Percentiles rank a stretch among this genome's conserved stretches.
Evolutionary conservation across 2,113 vertebrate species (phyloP).

Genomic region (Micronycteris hirsuta): DNA sequence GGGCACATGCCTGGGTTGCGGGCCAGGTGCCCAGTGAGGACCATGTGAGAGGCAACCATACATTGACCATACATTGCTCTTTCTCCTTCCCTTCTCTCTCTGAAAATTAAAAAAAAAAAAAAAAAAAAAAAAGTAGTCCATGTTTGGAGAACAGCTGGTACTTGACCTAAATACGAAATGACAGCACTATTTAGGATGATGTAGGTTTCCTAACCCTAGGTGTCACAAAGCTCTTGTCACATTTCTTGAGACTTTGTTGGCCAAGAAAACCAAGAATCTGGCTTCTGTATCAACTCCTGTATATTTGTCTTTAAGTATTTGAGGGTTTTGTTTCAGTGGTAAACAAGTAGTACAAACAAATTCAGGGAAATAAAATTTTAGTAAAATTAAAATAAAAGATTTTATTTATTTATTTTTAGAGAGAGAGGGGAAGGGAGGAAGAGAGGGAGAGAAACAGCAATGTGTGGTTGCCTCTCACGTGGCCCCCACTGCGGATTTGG

Average conservation of each 20-base stretch:
- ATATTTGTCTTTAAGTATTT: constrained; percentile 26
- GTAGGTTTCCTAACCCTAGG: background rate
- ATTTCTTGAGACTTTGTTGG: background rate
- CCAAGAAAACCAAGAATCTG: background rate
- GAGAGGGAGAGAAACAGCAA: background rate
- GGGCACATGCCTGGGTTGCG: too few relatives aligned
- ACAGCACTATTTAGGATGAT: background rate
- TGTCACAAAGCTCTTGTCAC: background rate
- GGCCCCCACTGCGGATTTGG: too few relatives aligned
- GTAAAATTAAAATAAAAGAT: background rate
- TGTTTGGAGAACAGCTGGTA: background rate
- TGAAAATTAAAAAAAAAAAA: too few relatives aligned
- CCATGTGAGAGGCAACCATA: too few relatives aligned
- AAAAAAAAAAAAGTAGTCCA: background rate
- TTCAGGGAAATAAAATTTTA: background rate
- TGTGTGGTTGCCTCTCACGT: too few relatives aligned
- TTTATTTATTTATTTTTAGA: background rate
- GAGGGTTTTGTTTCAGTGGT: background rate
- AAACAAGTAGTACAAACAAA: constrained; percentile 14
- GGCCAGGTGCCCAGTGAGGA: too few relatives aligned
- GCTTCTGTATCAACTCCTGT: background rate
- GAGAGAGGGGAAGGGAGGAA: background rate
- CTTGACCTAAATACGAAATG: background rate
- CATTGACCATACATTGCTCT: too few relatives aligned
- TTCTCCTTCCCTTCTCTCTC: too few relatives aligned